Conservation (phyloP, 2,888 invertebrate species). For the Muscina levida region DNA sequence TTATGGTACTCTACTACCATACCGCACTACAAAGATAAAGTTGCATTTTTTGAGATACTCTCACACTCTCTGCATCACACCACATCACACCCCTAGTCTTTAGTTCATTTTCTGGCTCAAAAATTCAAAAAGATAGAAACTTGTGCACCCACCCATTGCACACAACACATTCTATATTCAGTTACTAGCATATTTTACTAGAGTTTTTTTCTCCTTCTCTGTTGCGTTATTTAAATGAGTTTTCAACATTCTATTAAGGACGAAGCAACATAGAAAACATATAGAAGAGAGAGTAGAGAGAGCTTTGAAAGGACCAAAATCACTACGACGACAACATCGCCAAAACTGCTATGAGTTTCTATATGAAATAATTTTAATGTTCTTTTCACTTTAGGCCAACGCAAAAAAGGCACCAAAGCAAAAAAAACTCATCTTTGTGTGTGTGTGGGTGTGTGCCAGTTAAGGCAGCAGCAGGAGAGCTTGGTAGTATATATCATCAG, state of each 20-base stretch:
- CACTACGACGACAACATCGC: constrained; percentile 22
- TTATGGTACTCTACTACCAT: constrained; percentile 57
- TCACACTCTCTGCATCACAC: no score
- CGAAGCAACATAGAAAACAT: no score
- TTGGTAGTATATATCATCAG: no score
- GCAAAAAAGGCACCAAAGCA: background rate
- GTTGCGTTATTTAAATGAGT: constrained; percentile 62
- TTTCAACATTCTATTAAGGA: constrained; percentile 62
- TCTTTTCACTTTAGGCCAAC: constrained; percentile 11
- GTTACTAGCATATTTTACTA: background rate
- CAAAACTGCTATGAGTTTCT: constrained; percentile 14
- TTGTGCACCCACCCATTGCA: background rate
- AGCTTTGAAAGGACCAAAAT: background rate
- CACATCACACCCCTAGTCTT: no score
- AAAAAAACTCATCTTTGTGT: no score
- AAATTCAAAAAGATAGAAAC: background rate
- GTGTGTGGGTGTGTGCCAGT: background rate
- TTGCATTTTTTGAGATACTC: constrained; percentile 33
- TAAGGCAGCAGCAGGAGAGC: constrained; percentile 18
- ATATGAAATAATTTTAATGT: constrained; percentile 18
- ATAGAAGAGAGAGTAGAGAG: constrained; percentile 31
- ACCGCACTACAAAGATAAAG: constrained; percentile 55
- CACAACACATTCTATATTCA: background rate
- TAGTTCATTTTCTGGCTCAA: no score
- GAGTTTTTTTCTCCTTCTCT: background rate